Conservation (phyloP, 2,797 vertebrate genomes). For the Cichlasoma orientale region DNA sequence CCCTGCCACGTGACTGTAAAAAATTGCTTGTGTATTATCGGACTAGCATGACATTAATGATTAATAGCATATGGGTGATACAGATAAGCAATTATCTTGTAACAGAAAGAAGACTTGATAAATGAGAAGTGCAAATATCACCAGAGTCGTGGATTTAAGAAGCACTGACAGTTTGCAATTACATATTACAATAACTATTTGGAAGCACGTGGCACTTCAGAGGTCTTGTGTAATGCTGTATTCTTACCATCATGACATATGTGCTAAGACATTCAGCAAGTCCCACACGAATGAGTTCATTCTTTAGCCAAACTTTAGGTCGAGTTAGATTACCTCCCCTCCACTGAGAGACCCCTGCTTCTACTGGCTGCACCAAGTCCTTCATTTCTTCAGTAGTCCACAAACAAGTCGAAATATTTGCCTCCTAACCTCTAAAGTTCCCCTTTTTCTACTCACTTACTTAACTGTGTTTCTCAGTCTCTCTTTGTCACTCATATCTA, state of each 20-base stretch:
- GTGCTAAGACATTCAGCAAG: conserved; percentile 86
- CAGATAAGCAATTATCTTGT: conserved; percentile 1
- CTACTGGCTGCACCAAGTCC: conserved; percentile 54
- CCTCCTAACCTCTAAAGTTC: not conserved
- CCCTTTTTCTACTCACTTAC: not conserved
- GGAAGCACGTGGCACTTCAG: not conserved
- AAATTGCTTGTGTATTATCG: conserved; percentile 4
- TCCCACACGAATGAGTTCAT: conserved; percentile 68
- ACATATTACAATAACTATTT: not conserved
- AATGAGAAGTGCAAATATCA: not conserved
- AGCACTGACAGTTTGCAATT: not conserved
- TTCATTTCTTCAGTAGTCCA: conserved; percentile 48
- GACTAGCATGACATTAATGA: conserved; percentile 46
- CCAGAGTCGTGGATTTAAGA: not conserved
- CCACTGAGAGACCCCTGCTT: conserved; percentile 37
- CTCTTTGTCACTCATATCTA: conserved; percentile 26
- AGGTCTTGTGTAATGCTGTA: not conserved
- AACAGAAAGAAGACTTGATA: not conserved
- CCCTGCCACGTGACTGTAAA: conserved; percentile 35
- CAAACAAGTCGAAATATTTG: not conserved
- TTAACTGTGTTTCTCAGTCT: not conserved
- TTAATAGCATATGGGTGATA: conserved; percentile 28
- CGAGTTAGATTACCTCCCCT: conserved; percentile 10
- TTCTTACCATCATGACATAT: conserved; percentile 90
- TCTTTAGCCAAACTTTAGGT: conserved; percentile 66